Evolutionary conservation across 1,140 invertebrate genomes (phyloP).

Genomic region (Frieseomelitta varia): DNA sequence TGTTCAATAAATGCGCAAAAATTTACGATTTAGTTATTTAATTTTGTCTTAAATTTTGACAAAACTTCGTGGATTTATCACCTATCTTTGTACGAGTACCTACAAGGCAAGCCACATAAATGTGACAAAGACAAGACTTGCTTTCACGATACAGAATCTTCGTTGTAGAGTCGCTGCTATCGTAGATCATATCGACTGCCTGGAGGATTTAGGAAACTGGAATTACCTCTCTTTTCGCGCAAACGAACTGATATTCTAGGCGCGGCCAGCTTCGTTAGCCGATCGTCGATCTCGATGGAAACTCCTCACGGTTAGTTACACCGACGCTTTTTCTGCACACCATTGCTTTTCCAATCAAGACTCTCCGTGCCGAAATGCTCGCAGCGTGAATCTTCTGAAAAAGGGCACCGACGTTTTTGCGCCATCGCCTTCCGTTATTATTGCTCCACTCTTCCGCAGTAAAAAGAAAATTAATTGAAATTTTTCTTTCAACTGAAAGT

Average conservation of each 20-base stretch:
- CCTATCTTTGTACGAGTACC: too few relatives aligned
- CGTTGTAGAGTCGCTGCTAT: not conserved
- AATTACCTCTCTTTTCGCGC: slow-evolving; percentile 39
- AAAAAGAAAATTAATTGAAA: not conserved
- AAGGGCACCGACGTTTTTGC: not conserved
- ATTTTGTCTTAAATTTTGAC: not conserved
- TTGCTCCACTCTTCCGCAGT: not conserved
- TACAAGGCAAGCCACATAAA: not conserved
- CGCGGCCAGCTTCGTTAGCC: slow-evolving; percentile 69
- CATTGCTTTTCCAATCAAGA: slow-evolving; percentile 73
- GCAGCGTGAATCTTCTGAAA: slow-evolving; percentile 48
- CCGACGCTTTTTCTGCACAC: slow-evolving; percentile 36
- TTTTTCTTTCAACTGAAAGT: too few relatives aligned
- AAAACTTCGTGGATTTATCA: not conserved
- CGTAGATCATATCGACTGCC: not conserved
- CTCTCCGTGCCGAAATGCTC: slow-evolving; percentile 21
- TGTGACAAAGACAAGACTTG: not conserved
- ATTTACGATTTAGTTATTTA: not conserved
- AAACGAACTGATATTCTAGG: slow-evolving; percentile 74
- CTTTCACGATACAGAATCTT: not conserved
- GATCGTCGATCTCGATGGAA: slow-evolving; percentile 71
- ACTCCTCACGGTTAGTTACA: slow-evolving; percentile 76
- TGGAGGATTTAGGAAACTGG: slow-evolving; percentile 13
- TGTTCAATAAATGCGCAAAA: not conserved
- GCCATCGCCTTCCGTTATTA: not conserved